A percentile compares a stretch with the other conserved stretches of the same genome.
Conservation (phyloP, 2,888 invertebrate species). For the Acanthosepion lycidas region DNA sequence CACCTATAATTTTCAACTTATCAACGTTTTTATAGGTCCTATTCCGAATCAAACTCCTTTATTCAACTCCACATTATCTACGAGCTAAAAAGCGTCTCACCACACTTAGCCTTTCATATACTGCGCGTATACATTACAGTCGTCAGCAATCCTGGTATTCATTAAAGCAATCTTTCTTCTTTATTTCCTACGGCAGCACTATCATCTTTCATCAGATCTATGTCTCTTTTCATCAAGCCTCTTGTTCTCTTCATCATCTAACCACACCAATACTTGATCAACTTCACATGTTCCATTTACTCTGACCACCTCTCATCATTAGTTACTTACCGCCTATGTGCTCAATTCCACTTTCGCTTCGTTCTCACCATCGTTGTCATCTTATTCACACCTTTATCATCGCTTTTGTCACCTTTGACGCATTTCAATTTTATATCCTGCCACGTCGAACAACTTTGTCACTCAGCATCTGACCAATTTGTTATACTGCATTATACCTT, state of each 20-base stretch:
- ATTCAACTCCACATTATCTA: neutral
- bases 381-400: neutral
- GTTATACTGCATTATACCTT: neutral
- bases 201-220: slow-evolving; percentile 33
- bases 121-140: neutral
- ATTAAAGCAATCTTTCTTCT: neutral
- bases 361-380: neutral
- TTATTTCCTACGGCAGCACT: neutral
- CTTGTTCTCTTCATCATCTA: neutral
- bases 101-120: slow-evolving; percentile 4
- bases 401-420: neutral
- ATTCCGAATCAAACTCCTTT: neutral
- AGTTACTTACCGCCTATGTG: neutral
- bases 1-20: neutral
- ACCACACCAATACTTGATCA: neutral
- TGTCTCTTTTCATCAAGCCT: neutral
- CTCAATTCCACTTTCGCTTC: neutral
- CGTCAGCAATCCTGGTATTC: neutral
- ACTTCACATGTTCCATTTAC: neutral
- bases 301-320: neutral
- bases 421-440: neutral
- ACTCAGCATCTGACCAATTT: neutral
- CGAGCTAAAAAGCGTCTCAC: neutral
- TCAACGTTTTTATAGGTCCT: neutral
- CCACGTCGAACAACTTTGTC: neutral